phyloP scores from a whole-genome alignment of 2,888 invertebrate genomes.

The Tribolium freemani region DNA sequence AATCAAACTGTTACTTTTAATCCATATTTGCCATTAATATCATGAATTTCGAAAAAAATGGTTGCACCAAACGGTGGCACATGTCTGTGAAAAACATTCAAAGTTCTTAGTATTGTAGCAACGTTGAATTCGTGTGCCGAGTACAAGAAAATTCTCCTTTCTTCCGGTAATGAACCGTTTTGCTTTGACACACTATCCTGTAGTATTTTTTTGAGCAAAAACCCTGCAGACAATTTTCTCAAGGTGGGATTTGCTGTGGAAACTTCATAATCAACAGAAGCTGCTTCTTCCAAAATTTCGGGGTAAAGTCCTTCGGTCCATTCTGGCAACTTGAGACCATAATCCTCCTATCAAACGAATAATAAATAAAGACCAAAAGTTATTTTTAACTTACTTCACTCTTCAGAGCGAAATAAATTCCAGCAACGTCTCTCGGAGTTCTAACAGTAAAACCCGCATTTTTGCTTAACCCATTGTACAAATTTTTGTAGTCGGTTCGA shows the following conservation, averaged over 20 bases:
- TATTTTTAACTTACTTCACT: slow-evolving; percentile 47
- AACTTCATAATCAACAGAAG: slow-evolving; percentile 63
- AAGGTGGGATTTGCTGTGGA: slow-evolving; percentile 54
- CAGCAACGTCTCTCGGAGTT: slow-evolving; percentile 2
- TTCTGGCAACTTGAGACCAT: slow-evolving; percentile 64
- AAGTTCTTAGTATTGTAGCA: slow-evolving; percentile 56
- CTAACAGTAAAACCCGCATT: neutral
- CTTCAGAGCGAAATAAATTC: slow-evolving; percentile 30
- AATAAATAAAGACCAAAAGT: neutral
- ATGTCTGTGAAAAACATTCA: slow-evolving; percentile 55
- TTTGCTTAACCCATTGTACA: slow-evolving; percentile 48
- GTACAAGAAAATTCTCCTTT: slow-evolving; percentile 61
- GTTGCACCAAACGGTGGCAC: slow-evolving; percentile 61
- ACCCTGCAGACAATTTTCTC: slow-evolving; percentile 47
- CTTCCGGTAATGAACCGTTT: slow-evolving; percentile 47
- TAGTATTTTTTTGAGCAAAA: slow-evolving; percentile 58
- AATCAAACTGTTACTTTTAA: slow-evolving; percentile 43
- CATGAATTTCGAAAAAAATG: slow-evolving; percentile 58
- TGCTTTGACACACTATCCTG: slow-evolving; percentile 56
- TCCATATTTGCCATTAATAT: slow-evolving; percentile 47
- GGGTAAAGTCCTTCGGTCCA: slow-evolving; percentile 66
- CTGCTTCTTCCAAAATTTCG: slow-evolving; percentile 60
- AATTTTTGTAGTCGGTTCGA: slow-evolving; percentile 46
- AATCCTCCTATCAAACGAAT: slow-evolving; percentile 52
- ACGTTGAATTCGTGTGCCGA: slow-evolving; percentile 63